A percentile compares a stretch with the other conserved stretches of the same genome.
Evolutionary conservation across 2,797 vertebrate species (phyloP).

Genomic region (Hyperoplus immaculatus): DNA sequence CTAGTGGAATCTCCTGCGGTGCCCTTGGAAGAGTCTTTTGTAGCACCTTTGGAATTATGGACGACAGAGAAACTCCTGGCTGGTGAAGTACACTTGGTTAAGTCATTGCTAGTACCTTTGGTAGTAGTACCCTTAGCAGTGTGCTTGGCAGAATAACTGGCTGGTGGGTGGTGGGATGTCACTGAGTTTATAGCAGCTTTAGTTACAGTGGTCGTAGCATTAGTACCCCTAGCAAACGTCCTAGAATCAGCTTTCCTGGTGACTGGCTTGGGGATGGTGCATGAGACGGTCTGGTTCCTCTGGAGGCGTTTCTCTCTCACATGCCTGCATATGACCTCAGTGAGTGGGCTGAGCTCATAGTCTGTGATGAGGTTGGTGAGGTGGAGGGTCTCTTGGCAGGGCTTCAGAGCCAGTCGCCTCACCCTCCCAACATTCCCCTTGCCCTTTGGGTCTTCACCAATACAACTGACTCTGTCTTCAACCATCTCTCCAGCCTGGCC

Average conservation of each 20-base stretch:
- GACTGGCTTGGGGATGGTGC: slow-evolving; percentile 25
- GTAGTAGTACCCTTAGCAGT: slow-evolving; percentile 39
- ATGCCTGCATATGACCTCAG: slow-evolving; percentile 28
- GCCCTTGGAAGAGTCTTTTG: slow-evolving; percentile 37
- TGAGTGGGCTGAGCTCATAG: slow-evolving; percentile 26
- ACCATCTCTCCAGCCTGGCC: slow-evolving; percentile 84
- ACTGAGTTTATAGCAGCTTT: slow-evolving; percentile 50
- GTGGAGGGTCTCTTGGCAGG: slow-evolving; percentile 18
- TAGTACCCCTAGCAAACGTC: slow-evolving; percentile 35
- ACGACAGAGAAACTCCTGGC: slow-evolving; percentile 29
- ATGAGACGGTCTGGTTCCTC: slow-evolving; percentile 18
- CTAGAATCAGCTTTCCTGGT: slow-evolving; percentile 41
- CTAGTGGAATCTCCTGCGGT: slow-evolving; percentile 6
- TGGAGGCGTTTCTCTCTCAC: slow-evolving; percentile 40
- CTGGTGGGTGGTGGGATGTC: slow-evolving; percentile 30
- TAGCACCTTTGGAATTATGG: slow-evolving; percentile 46
- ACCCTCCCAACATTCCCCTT: slow-evolving; percentile 12
- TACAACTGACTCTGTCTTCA: slow-evolving; percentile 60
- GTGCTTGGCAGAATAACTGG: slow-evolving; percentile 46
- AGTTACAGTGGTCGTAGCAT: slow-evolving; percentile 26
- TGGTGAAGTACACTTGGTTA: slow-evolving; percentile 50
- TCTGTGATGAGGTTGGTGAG: slow-evolving; percentile 6
- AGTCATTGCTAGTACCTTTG: slow-evolving; percentile 39
- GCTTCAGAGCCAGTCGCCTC: slow-evolving; percentile 16
- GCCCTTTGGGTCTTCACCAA: slow-evolving; percentile 8